Evolutionary conservation across 2,113 vertebrate species (phyloP), one percentile per base, ranked within the genome.

Genomic region (Trichechus manatus): DNA sequence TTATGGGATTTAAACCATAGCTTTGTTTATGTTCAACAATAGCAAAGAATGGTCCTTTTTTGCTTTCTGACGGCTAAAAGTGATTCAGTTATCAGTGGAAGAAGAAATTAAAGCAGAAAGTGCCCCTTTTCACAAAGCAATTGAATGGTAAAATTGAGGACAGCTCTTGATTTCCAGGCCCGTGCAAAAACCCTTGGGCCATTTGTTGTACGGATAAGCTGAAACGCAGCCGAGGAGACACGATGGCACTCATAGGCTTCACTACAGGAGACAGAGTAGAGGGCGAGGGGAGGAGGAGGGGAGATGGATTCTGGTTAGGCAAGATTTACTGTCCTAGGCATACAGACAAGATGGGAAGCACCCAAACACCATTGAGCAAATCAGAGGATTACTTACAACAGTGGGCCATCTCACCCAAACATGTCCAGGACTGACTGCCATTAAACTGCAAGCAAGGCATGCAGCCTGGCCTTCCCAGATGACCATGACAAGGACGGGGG

Each of bases 251-350:
- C 19, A 15, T 31, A 42, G 53, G 89, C 61, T 91, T 68, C 56
- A 44, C 68, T 79, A 1, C 20, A 3, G 2, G 81, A 86, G 50
- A 47, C 72, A 64, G 2, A 1, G 8, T 36, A 56, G 33, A 20
- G 19, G 17, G 9, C 3, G n/a, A 7, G 17, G 77, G n/a, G 6
- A 31, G 72, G 3, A 44, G 29, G 63, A 13, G 31, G 66, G 15
- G 23, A 11, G 31, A 56, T 17, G 47, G 80, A 64, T 19, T 13
- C 53, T 80, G n/a, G 50, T 85, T 88, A 87, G 79, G 36, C 93
- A 93, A 89, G 87, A 95, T 82, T 92, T 97, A 82, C 80, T 97
- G 92, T 87, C 80, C 33, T 44, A 83, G 13, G 77, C 42, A 44
- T 50, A 79, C 74, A 39, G 86, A 75, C 0, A 0, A 87, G 47